Evolutionary conservation across 2,113 vertebrate genomes (phyloP).

Genomic region (Atherinomorus stipes): DNA sequence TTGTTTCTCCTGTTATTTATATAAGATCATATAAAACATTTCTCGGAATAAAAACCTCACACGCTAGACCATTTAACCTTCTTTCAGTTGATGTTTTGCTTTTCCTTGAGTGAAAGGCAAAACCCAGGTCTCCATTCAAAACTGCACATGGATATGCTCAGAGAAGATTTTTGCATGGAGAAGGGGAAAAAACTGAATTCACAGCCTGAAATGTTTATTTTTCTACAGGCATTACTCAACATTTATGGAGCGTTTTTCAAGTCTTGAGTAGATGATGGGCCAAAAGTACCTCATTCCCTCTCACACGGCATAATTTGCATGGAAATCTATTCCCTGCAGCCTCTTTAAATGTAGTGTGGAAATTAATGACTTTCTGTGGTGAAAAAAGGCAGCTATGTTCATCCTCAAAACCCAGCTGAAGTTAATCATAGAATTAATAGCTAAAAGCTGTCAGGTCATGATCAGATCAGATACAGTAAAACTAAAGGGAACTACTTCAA

Average conservation of each 20-base stretch:
- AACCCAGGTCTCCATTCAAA: slow-evolving; percentile 33
- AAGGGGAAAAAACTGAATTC: slow-evolving; percentile 23
- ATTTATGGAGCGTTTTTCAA: slow-evolving; percentile 47
- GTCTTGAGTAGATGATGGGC: slow-evolving; percentile 24
- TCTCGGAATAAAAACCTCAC: slow-evolving; percentile 26
- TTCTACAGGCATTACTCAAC: slow-evolving; percentile 57
- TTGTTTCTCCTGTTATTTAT: slow-evolving; percentile 30
- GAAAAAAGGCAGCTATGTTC: slow-evolving; percentile 43
- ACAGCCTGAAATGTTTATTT: slow-evolving; percentile 59
- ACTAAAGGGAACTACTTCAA: slow-evolving; percentile 2
- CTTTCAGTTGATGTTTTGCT: slow-evolving; percentile 56
- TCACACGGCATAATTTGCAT: slow-evolving; percentile 48
- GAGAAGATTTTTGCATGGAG: slow-evolving; percentile 27
- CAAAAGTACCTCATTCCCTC: slow-evolving; percentile 40
- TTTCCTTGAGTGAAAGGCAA: slow-evolving; percentile 42
- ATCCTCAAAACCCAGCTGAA: slow-evolving; percentile 34
- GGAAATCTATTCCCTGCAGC: slow-evolving; percentile 48
- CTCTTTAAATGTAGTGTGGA: slow-evolving; percentile 56
- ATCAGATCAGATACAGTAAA: slow-evolving; percentile 4
- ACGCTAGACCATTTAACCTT: slow-evolving; percentile 34
- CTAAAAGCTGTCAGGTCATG: not conserved
- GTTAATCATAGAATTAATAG: slow-evolving; percentile 48
- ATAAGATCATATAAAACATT: slow-evolving; percentile 24
- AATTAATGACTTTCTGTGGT: slow-evolving; percentile 67
- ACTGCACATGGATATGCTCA: slow-evolving; percentile 50